phyloP scores from a whole-genome alignment of 37 sponge, comb jelly and placozoan genomes.

The Crambe crambe region DNA sequence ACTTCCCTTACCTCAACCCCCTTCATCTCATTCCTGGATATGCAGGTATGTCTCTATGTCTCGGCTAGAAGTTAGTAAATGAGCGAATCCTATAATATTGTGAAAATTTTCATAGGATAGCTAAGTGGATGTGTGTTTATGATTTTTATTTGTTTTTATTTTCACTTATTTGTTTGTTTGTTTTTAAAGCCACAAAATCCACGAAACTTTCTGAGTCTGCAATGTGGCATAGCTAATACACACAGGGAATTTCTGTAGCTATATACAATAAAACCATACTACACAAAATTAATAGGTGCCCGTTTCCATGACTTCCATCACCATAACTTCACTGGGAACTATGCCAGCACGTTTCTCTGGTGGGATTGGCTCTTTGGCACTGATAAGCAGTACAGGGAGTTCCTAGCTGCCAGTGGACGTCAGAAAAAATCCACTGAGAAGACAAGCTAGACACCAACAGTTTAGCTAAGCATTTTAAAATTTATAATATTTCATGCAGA shows the following conservation, averaged over 20 bases:
- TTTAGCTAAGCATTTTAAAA: too few relatives aligned
- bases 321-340: conserved; percentile 91
- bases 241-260: too few relatives aligned
- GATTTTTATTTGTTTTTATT: too few relatives aligned
- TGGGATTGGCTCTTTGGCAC: conserved; percentile 94
- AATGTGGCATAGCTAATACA: too few relatives aligned
- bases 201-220: too few relatives aligned
- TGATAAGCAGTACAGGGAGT: conserved; percentile 80
- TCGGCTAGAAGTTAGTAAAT: neutral
- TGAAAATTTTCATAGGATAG: neutral
- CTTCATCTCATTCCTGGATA: conserved; percentile 86
- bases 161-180: too few relatives aligned
- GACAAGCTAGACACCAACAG: too few relatives aligned
- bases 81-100: neutral
- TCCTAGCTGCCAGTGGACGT: conserved; percentile 9
- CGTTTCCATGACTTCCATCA: conserved; percentile 91
- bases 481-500: too few relatives aligned
- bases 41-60: conserved; percentile 68
- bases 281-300: too few relatives aligned
- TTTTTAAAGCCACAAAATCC: too few relatives aligned
- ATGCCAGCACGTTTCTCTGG: conserved; percentile 74
- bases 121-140: neutral
- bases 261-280: too few relatives aligned
- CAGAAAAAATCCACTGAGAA: conserved; percentile 8
- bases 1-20: conserved; percentile 88